Evolutionary conservation across 2,888 invertebrate genomes (phyloP), one percentile per base, ranked within the genome.

Genomic region (Tanytarsus gracilentus): DNA sequence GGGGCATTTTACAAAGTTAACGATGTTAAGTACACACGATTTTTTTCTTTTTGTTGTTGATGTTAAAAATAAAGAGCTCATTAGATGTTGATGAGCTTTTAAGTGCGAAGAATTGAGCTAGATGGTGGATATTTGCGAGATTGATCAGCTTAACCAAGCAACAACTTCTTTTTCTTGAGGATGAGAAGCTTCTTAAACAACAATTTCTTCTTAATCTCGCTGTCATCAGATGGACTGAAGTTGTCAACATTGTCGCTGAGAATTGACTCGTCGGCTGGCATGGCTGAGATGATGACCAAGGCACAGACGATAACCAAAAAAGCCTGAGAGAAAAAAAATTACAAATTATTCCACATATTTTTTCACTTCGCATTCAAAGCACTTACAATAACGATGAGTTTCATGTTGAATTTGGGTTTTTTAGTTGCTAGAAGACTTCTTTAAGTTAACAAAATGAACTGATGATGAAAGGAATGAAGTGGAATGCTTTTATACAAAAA

Each of bases 311-410:
- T 25, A 27, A 55, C 18, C 40, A 55, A 55, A 18, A 55, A 55
- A 8, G 39, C 36, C 55, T 55, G 55, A n/a, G n/a, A n/a, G n/a
- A n/a, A n/a, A n/a, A n/a, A n/a, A 30, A 1, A 11, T 2, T 3
- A 11, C 9, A 30, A 30, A 30, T 4, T 30, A 2, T 4, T 33
- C n/a, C 14, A 3, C 14, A 14, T 6, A 36, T 2, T 36, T 9
- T 36, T 2, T 36, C 30, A 33, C 3, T 33, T 18, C 14, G 27
- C n/a, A 9, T 18, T 29, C 27, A 16, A 3, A 18, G 30, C 27
- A 55, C 55, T 55, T 55, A 55, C 55, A 26, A 55, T 16, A 25
- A 55, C 39, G 39, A 55, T 55, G 7, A 55, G 27, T 40, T 55
- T 55, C 55, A 55, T 55, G 9, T 40, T 55, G 55, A 39, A 11